Percentiles rank a stretch among this genome's conserved stretches.
phyloP scores from a whole-genome alignment of 1,140 invertebrate genomes.

The Diuraphis noxia region DNA sequence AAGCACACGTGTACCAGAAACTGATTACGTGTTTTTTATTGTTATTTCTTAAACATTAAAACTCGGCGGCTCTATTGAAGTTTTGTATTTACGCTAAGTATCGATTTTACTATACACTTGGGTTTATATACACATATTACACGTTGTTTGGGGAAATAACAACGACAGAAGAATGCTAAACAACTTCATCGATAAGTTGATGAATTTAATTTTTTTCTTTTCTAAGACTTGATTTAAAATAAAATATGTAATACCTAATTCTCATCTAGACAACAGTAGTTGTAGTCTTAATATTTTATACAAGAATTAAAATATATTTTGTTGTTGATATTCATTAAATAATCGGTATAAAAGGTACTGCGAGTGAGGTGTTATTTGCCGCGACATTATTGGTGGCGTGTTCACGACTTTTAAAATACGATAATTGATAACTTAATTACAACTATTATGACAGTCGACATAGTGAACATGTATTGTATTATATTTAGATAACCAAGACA shows the following conservation, averaged over 20 bases:
- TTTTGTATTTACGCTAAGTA: conserved; percentile 2
- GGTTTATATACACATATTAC: neutral
- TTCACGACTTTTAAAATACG: neutral
- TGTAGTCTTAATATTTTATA: too few species aligned
- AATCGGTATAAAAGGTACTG: neutral
- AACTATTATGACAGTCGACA: conserved; percentile 8
- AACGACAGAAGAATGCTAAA: neutral
- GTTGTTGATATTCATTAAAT: neutral
- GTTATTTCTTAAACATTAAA: conserved; percentile 28
- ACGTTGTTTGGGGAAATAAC: neutral
- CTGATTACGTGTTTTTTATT: conserved; percentile 20
- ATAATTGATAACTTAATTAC: conserved; percentile 5
- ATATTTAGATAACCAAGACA: neutral
- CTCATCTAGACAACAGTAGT: neutral
- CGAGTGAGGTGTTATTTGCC: neutral
- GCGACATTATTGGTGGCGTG: neutral
- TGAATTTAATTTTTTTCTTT: neutral
- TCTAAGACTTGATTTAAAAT: neutral
- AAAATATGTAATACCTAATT: neutral
- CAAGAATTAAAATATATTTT: too few species aligned
- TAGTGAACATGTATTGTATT: neutral
- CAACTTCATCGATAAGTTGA: neutral
- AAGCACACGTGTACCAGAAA: conserved; percentile 16
- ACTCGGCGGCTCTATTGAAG: conserved; percentile 28
- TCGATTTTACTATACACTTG: conserved; percentile 27